Evolutionary conservation across 1,140 invertebrate species (phyloP), one percentile per base, ranked within the genome.

Genomic region (Melanaphis sacchari): DNA sequence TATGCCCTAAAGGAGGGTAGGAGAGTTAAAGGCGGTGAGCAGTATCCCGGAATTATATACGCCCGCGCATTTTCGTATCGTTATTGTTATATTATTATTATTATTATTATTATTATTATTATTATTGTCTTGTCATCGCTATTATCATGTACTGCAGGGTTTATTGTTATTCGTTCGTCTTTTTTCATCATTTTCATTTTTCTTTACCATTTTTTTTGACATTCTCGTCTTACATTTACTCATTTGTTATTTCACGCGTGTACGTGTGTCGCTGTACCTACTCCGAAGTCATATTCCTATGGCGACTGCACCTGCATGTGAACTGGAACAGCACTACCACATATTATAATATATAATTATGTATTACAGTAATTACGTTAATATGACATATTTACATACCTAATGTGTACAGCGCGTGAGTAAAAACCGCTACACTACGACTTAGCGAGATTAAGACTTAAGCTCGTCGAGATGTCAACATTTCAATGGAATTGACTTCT

Each of bases 21-120:
- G 2, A 49, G 26, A 38, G 46, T 24, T 0, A 21, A 36, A 2
- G 22, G 8, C 81, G 38, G 36, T 5, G 24, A 8, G 9, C 8
- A 24, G 38, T 38, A 21, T 84, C 22, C 24, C 38, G 36, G 81
- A 76, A 76, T 76, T 76, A 76, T 76, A 76, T 76, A 76, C 59
- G 26, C 31, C 8, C 54, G 54, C 11, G 59, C 18, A 76, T 76
- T 18, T n/a, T 76, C 59, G 59, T 76, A 76, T 76, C n/a, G 59
- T 76, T 76, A 76, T 76, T 36, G 59, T 76, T 76, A 76, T 76
- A 76, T 76, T 66, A 76, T 66, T 66, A 66, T n/a, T 66, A 66
- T 66, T 66, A 31, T 6, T 26, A 9, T 76, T 76, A 31, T 26
- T 26, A n/a, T n/a, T n/a, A n/a, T 66, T 66, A 31, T 6, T 26